Percentiles rank a stretch among this genome's conserved stretches.
Conservation (phyloP, 2,888 invertebrate species). For the Drosophila merina region DNA sequence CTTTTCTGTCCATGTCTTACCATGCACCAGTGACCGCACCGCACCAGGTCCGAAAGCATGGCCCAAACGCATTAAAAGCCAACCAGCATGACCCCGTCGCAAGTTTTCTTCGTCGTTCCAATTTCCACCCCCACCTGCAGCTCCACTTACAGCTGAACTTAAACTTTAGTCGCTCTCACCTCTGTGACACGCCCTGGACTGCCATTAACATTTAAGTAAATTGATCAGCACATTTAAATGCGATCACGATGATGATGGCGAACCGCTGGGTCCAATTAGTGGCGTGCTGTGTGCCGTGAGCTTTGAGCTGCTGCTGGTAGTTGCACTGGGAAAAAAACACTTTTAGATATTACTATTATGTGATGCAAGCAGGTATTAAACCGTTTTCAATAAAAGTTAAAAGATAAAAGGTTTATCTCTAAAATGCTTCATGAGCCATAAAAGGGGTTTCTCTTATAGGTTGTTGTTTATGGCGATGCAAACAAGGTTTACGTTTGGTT, state of each 20-base stretch:
- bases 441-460: too few species aligned
- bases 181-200: conserved; percentile 59
- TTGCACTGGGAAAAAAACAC: conserved; percentile 12
- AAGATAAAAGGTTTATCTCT: too few species aligned
- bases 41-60: conserved; percentile 3
- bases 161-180: conserved; percentile 16
- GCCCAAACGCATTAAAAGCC: conserved; percentile 44
- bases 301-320: conserved; percentile 36
- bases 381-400: too few species aligned
- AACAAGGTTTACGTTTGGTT: too few species aligned
- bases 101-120: conserved; percentile 9
- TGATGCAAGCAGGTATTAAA: background rate
- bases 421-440: too few species aligned
- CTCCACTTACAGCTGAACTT: conserved; percentile 20
- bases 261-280: conserved; percentile 73
- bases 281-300: conserved; percentile 54
- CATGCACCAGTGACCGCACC: background rate
- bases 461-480: too few species aligned
- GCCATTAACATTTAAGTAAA: conserved; percentile 75
- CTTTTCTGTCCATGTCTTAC: conserved; percentile 35
- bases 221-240: conserved; percentile 77
- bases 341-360: too few species aligned
- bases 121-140: conserved; percentile 24
- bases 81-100: conserved; percentile 57
- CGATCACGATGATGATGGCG: conserved; percentile 71